Evolutionary conservation across 2,888 invertebrate species (phyloP).

Genomic region (Norana najaformis): DNA sequence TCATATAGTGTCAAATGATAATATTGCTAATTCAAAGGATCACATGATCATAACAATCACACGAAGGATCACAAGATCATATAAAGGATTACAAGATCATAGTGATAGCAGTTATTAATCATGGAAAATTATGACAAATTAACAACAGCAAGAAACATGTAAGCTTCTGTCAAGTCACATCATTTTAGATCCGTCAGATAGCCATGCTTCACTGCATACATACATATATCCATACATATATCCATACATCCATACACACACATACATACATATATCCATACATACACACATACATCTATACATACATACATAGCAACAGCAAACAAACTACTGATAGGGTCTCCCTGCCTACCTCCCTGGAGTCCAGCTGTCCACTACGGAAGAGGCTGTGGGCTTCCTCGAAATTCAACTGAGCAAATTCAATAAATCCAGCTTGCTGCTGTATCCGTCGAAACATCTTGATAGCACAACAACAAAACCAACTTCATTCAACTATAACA

Average conservation of each 20-base stretch:
- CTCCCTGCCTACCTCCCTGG: slow-evolving; percentile 62
- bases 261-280: too few relatives aligned
- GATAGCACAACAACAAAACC: not conserved
- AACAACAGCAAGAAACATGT: too few relatives aligned
- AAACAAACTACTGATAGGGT: not conserved
- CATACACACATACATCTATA: too few relatives aligned
- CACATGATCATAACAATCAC: not conserved
- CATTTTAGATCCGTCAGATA: too few relatives aligned
- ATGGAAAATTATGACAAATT: too few relatives aligned
- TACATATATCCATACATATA: too few relatives aligned
- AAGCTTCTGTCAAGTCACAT: too few relatives aligned
- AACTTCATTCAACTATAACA: not conserved
- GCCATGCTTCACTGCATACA: not conserved
- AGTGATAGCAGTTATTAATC: too few relatives aligned
- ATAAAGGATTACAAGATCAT: too few relatives aligned
- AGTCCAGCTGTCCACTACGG: slow-evolving; percentile 61
- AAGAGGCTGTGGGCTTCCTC: slow-evolving; percentile 63
- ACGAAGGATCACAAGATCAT: too few relatives aligned
- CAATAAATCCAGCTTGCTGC: slow-evolving; percentile 65
- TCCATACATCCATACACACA: too few relatives aligned
- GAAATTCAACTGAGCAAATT: slow-evolving; percentile 64
- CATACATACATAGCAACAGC: not conserved
- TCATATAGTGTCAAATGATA: too few relatives aligned
- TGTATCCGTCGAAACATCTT: slow-evolving; percentile 62
- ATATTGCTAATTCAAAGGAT: not conserved